A percentile compares a stretch with the other conserved stretches of the same genome.
These are phyloP conservation scores for Meleagris gallopavo DNA, from an alignment of 2,113 vertebrate genomes.

Conservation along the genomic window DNA sequence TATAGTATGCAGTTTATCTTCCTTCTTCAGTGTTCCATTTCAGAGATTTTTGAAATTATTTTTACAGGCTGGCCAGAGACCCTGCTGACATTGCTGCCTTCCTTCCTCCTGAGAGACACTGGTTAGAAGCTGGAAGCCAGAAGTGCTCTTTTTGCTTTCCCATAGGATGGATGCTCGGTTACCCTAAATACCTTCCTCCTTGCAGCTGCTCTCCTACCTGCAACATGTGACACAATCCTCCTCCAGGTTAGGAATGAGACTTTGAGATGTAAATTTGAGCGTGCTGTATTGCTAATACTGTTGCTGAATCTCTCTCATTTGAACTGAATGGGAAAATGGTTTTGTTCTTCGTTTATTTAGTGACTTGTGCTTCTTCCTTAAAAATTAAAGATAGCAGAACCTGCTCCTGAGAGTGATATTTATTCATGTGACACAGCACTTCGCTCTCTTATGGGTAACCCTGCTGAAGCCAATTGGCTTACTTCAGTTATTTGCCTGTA, in stretches of 20 bases:
- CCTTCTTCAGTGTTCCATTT: not conserved
- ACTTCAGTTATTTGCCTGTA: not conserved
- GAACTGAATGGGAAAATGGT: not conserved
- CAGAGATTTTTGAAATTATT: not conserved
- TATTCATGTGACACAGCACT: not conserved
- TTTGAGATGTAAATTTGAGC: not conserved
- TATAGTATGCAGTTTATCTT: not conserved
- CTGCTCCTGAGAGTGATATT: not conserved
- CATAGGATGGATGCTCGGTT: not conserved
- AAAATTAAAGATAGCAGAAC: not conserved
- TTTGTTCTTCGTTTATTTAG: not conserved
- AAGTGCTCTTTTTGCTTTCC: not conserved
- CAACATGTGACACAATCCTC: not conserved
- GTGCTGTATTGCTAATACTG: accelerated
- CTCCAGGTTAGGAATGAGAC: not conserved
- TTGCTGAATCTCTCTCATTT: not conserved
- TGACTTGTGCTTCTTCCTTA: not conserved
- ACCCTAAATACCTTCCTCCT: not conserved
- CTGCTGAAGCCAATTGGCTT: not conserved
- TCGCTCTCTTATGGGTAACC: not conserved
- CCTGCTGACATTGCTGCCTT: not conserved
- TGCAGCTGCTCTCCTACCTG: not conserved
- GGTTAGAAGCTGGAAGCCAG: not conserved
- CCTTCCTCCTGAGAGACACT: not conserved
- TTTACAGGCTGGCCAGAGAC: not conserved